A percentile compares a stretch with the other conserved stretches of the same genome.
These are phyloP conservation scores for Gymnosoma rotundatum DNA, from an alignment of 2,888 invertebrate genomes.

Conservation along the genomic window DNA sequence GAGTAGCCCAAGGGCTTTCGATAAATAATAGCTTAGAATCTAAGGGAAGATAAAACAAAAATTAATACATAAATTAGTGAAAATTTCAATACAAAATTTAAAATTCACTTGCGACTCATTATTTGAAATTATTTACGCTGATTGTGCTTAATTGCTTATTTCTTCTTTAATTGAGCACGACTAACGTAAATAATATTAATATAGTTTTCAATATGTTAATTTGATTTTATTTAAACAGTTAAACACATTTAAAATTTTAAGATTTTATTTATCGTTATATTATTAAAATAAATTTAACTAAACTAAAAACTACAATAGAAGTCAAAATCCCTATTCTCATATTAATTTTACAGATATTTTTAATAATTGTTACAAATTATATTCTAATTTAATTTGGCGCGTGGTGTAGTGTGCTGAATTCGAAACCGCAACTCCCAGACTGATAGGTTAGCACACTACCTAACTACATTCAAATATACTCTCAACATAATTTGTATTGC, in stretches of 20 bases:
- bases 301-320: not conserved
- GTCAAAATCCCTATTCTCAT: not conserved
- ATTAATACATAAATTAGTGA: constrained; percentile 47
- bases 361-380: too few relatives aligned
- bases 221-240: not conserved
- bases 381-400: too few relatives aligned
- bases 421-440: too few relatives aligned
- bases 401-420: too few relatives aligned
- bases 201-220: too few relatives aligned
- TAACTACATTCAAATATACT: not conserved
- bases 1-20: constrained; percentile 82
- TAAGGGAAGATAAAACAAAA: constrained; percentile 64
- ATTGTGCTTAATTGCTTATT: too few relatives aligned
- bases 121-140: too few relatives aligned
- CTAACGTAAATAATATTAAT: too few relatives aligned
- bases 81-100: not conserved
- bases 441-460: too few relatives aligned
- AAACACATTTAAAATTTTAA: not conserved
- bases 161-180: too few relatives aligned
- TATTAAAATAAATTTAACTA: constrained; percentile 23
- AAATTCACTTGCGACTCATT: too few relatives aligned
- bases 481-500: not conserved
- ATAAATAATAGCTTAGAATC: constrained; percentile 79
- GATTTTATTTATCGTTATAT: constrained; percentile 33
- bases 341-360: not conserved